Conservation (phyloP, 2,797 vertebrate species). For the Sarcoramphus papa region DNA sequence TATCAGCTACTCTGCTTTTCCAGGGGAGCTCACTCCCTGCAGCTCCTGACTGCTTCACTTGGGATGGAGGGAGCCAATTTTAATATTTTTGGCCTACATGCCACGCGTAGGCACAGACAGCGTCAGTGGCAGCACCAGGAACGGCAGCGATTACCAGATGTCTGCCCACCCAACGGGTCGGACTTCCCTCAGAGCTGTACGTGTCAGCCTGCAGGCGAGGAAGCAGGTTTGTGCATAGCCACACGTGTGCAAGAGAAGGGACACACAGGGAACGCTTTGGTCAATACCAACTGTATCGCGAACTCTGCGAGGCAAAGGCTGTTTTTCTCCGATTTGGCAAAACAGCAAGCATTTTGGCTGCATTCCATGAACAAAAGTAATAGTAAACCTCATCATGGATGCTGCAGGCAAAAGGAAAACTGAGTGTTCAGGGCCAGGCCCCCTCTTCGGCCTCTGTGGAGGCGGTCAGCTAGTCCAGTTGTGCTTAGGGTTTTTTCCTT, state of each 20-base stretch:
- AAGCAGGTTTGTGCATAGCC: background rate
- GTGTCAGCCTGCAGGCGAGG: background rate
- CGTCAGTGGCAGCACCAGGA: rapidly evolving
- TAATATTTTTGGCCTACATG: rapidly evolving
- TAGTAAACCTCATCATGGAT: background rate
- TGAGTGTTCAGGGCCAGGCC: background rate
- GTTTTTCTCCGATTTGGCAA: background rate
- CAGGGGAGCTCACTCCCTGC: background rate
- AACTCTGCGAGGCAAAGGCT: background rate
- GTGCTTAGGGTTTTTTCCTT: background rate
- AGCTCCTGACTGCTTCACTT: background rate
- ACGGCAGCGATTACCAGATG: rapidly evolving
- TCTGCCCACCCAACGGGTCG: rapidly evolving
- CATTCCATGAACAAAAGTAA: background rate
- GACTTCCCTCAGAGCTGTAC: rapidly evolving
- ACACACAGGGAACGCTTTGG: rapidly evolving
- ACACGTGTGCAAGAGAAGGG: rapidly evolving
- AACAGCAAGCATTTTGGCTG: background rate
- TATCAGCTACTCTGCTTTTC: background rate
- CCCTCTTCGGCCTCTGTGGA: background rate
- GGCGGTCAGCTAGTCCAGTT: background rate
- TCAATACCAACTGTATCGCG: rapidly evolving
- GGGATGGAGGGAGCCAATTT: background rate
- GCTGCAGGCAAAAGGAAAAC: background rate
- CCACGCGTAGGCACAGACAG: background rate